Base-by-base conservation (phyloP, 2,888 invertebrate genomes). In the Sinopyrophorus schimmeli region DNA sequence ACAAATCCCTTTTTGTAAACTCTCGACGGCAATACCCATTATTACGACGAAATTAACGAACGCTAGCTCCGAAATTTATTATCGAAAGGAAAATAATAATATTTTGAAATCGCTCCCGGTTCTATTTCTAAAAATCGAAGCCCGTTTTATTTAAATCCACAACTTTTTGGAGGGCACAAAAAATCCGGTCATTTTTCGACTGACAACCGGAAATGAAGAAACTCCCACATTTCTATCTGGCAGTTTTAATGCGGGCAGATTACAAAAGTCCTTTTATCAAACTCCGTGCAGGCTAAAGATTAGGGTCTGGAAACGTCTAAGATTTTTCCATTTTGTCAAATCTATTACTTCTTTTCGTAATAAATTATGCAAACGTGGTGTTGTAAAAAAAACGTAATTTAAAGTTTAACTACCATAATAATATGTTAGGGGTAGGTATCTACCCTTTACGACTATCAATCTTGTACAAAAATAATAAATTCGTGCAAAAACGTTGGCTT, bases 391-490 rank as follows among this genome's bases (percentile, higher is more conserved):
- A 47, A 53, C 50, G 48, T 28, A 44, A 47, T 52, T 42, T 31
- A 49, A 53, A 41, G 42, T 47, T 38, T 24, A 37, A n/a, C n/a
- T n/a, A 42, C 26, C 28, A 41, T 42, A 34, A 46, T 42, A 43
- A 28, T 47, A 47, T 55, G n/a, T n/a, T n/a, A n/a, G n/a, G n/a
- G n/a, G n/a, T n/a, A 57, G 60, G 60, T 61, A 53, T 52, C 57
- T 54, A 56, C 57, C 57, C 60, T 61, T 59, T 56, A 58, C 58
- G 58, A 55, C 58, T 61, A 65, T 65, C 62, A 64, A 65, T 65
- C 65, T 65, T 60, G n/a, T n/a, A 39, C 21, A 30, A 53, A 58
- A 56, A 63, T 61, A 63, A 61, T 62, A 60, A 64, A 62, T 64
- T 61, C 63, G 58, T 59, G 49, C 57, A 60, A 55, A 60, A 57